Evolutionary conservation across 2,797 vertebrate genomes (phyloP).

Genomic region (Petrocephalus schoutedeni): DNA sequence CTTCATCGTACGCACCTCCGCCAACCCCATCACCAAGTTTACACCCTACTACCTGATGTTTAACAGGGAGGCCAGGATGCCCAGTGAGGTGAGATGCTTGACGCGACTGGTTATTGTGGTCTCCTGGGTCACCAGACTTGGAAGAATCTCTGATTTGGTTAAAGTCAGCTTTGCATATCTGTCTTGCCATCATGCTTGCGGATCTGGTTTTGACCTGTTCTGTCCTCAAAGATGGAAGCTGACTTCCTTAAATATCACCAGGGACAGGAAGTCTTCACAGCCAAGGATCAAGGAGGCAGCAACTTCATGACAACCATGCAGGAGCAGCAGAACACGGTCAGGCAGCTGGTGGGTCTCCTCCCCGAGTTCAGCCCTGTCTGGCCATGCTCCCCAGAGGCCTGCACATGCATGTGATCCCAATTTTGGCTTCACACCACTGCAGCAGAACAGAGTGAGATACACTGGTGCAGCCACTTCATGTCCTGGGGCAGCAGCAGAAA

Average conservation of each 20-base stretch:
- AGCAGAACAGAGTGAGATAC: neutral
- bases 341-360: constrained; percentile 65
- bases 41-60: constrained; percentile 81
- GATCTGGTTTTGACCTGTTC: neutral
- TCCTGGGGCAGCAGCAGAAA: neutral
- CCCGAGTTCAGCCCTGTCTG: fast-evolving
- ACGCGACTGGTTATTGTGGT: neutral
- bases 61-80: constrained; percentile 68
- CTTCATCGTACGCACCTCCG: constrained; percentile 71
- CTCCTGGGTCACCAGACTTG: neutral
- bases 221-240: constrained; percentile 49
- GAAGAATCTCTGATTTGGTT: neutral
- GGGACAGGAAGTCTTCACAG: constrained; percentile 46
- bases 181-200: neutral
- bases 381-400: neutral
- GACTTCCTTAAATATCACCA: constrained; percentile 52
- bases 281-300: constrained; percentile 48
- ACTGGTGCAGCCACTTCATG: neutral
- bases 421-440: neutral
- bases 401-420: neutral
- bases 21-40: constrained; percentile 73
- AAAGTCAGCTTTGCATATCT: neutral
- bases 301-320: constrained; percentile 55
- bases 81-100: constrained; percentile 50
- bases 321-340: constrained; percentile 70